phyloP scores from a whole-genome alignment of 2,113 vertebrate species.

The Leptobrachium leishanense region DNA sequence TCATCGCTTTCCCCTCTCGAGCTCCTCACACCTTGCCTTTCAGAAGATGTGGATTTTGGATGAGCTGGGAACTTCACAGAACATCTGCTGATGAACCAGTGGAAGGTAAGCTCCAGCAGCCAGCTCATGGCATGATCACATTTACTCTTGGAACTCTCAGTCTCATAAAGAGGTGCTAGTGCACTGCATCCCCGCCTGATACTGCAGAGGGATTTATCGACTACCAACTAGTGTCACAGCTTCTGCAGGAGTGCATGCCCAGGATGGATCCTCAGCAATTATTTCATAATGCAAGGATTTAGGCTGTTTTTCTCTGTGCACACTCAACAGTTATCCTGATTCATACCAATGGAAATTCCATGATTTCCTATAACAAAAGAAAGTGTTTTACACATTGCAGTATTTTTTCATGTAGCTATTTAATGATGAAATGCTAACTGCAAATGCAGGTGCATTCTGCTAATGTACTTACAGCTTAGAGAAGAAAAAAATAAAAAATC shows the following conservation, averaged over 20 bases:
- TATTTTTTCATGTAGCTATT: no score
- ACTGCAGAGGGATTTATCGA: neutral
- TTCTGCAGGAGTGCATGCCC: no score
- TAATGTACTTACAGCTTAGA: conserved; percentile 49
- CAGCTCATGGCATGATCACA: neutral
- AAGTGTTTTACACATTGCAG: no score
- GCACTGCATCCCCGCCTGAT: neutral
- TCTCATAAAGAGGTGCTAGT: neutral
- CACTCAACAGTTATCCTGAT: no score
- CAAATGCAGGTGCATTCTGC: neutral
- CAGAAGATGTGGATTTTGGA: conserved; percentile 65
- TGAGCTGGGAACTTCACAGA: conserved; percentile 58
- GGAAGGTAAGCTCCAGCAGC: conserved; percentile 9
- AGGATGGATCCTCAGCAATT: no score
- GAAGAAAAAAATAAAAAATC: conserved; percentile 18
- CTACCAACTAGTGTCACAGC: no score
- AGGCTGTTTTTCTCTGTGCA: no score
- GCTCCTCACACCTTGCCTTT: neutral
- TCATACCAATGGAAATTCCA: no score
- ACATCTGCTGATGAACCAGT: conserved; percentile 47
- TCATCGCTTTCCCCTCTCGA: neutral
- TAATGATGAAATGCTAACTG: no score
- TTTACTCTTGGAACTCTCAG: neutral
- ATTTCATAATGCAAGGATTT: no score
- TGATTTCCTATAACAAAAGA: no score